phyloP scores from a whole-genome alignment of 1,140 invertebrate genomes.

The Apocrypta bakeri region DNA sequence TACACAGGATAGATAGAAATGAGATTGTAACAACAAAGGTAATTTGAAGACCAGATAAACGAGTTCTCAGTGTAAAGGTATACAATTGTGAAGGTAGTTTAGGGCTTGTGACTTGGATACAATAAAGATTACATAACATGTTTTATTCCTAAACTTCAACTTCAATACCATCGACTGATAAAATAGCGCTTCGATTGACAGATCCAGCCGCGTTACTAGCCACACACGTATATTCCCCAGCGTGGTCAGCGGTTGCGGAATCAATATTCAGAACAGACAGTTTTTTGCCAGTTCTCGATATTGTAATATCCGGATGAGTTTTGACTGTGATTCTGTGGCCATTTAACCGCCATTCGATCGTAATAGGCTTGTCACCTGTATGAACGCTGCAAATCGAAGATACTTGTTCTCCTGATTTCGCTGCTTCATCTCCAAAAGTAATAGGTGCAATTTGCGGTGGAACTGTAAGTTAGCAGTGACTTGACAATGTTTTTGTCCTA shows the following conservation, averaged over 20 bases:
- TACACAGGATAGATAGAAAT: not conserved
- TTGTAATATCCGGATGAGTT: conserved; percentile 76
- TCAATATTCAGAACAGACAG: conserved; percentile 77
- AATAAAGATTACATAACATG: not conserved
- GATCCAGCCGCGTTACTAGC: conserved; percentile 64
- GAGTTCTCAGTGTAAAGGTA: not conserved
- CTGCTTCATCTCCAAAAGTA: conserved; percentile 83
- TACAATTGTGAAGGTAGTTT: not conserved
- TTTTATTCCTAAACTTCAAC: not conserved
- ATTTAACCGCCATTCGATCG: conserved; percentile 80
- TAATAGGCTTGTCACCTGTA: conserved; percentile 85
- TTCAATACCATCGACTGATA: conserved; percentile 15
- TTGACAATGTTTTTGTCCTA: not conserved
- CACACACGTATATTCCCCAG: conserved; percentile 83
- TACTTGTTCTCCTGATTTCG: conserved; percentile 81
- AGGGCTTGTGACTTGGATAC: not conserved
- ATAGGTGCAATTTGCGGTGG: conserved; percentile 86
- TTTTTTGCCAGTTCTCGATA: conserved; percentile 80
- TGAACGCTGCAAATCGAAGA: conserved; percentile 89
- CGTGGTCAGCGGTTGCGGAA: conserved; percentile 79
- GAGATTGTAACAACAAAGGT: not conserved
- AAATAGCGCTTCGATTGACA: conserved; percentile 3
- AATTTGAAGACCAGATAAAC: not conserved
- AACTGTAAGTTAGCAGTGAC: conserved; percentile 75
- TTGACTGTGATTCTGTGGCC: conserved; percentile 66